These are phyloP conservation scores for Marronus borbonicus DNA, from an alignment of 2,888 invertebrate genomes.

Conservation along the genomic window DNA sequence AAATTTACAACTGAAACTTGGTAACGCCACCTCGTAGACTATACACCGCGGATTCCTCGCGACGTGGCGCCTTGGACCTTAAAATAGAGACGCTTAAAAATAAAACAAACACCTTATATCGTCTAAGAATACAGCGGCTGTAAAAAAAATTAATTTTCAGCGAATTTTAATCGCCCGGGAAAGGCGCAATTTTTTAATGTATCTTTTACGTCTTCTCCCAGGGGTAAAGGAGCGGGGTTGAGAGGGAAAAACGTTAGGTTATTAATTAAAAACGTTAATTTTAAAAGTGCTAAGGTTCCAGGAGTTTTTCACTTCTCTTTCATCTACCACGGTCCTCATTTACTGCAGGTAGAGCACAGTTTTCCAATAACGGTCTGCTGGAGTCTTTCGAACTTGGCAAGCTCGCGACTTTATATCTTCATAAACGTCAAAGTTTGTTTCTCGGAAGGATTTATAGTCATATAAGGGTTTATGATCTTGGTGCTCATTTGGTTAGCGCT, in stretches of 20 bases:
- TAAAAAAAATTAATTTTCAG: no score
- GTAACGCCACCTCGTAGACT: background rate
- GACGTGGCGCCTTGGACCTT: background rate
- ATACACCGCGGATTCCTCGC: background rate
- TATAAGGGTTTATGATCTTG: background rate
- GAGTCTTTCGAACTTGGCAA: no score
- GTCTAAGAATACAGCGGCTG: no score
- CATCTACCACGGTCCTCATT: background rate
- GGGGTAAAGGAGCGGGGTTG: background rate
- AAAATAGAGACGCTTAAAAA: background rate
- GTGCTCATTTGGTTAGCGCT: background rate
- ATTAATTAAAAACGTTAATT: slow-evolving; percentile 20
- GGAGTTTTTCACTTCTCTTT: background rate
- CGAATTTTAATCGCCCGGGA: no score
- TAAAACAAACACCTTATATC: no score
- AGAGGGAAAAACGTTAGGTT: background rate
- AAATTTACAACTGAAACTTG: slow-evolving; percentile 10
- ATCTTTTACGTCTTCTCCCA: background rate
- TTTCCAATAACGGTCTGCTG: no score
- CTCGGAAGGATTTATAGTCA: background rate
- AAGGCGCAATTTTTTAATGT: no score
- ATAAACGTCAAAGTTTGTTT: slow-evolving; percentile 21
- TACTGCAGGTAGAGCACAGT: no score
- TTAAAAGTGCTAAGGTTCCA: background rate
- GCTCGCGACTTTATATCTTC: background rate